phyloP scores from a whole-genome alignment of 2,113 vertebrate species.

The Notothenia coriiceps region DNA sequence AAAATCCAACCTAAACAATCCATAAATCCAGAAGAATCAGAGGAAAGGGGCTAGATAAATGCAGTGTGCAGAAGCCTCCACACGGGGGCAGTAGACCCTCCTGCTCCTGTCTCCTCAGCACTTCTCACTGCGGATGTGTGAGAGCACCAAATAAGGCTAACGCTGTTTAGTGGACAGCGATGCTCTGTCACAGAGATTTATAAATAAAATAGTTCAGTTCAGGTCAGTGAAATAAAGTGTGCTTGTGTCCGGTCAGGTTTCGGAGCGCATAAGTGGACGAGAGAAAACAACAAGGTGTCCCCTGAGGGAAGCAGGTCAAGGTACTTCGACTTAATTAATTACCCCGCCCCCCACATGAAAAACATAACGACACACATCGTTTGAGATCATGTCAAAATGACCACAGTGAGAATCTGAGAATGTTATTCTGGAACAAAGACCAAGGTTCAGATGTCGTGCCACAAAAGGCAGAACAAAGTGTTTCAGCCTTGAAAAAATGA shows the following conservation, averaged over 20 bases:
- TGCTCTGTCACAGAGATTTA: slow-evolving; percentile 76
- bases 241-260: slow-evolving; percentile 33
- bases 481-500: too few species aligned
- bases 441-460: too few species aligned
- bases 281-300: slow-evolving; percentile 1
- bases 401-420: neutral
- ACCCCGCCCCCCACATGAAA: neutral
- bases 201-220: slow-evolving; percentile 63
- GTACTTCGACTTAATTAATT: neutral
- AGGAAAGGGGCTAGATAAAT: neutral
- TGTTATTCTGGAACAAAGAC: neutral
- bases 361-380: neutral
- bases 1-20: slow-evolving; percentile 14
- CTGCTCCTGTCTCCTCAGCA: slow-evolving; percentile 59
- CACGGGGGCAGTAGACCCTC: slow-evolving; percentile 73
- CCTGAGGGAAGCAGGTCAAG: neutral
- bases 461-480: too few species aligned
- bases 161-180: slow-evolving; percentile 63
- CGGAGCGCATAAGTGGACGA: neutral
- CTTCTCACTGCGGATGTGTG: slow-evolving; percentile 49
- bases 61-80: slow-evolving; percentile 56
- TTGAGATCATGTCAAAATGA: neutral
- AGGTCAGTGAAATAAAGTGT: slow-evolving; percentile 45
- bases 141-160: slow-evolving; percentile 79
- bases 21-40: neutral